These are phyloP conservation scores for Engystomops pustulosus DNA, from an alignment of 2,113 vertebrate genomes.

Conservation along the genomic window DNA sequence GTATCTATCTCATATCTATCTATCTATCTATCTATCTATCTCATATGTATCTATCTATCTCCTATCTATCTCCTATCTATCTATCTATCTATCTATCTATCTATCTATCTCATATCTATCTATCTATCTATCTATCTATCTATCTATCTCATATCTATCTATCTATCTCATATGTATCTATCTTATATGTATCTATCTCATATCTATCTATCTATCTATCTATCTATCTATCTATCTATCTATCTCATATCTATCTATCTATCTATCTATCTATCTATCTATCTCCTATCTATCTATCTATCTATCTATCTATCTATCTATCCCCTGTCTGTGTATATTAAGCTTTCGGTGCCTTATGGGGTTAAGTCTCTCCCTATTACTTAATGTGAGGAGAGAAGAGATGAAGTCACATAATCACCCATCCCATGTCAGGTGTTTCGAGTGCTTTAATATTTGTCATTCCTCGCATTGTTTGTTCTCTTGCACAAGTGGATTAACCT, in stretches of 20 bases:
- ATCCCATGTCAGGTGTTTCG: conserved; percentile 41
- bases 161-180: conserved; percentile 15
- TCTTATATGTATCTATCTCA: conserved; percentile 6
- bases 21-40: conserved; percentile 13
- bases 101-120: neutral
- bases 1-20: conserved; percentile 12
- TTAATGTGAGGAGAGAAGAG: neutral
- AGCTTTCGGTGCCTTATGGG: neutral
- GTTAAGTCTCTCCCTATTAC: conserved; percentile 27
- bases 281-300: neutral
- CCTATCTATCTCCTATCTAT: neutral
- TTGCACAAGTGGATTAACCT: conserved; percentile 48
- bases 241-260: neutral
- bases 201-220: neutral
- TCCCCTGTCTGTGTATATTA: neutral
- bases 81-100: conserved; percentile 21
- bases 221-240: neutral
- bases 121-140: conserved; percentile 21
- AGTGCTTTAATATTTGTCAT: conserved; percentile 50
- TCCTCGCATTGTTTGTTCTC: conserved; percentile 40
- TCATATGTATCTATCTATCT: conserved; percentile 1
- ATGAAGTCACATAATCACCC: conserved; percentile 37
- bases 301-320: neutral
- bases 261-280: conserved; percentile 9
- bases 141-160: conserved; percentile 28